Evolutionary conservation across 2,888 invertebrate species (phyloP).

Genomic region (Synanthedon vespiformis): DNA sequence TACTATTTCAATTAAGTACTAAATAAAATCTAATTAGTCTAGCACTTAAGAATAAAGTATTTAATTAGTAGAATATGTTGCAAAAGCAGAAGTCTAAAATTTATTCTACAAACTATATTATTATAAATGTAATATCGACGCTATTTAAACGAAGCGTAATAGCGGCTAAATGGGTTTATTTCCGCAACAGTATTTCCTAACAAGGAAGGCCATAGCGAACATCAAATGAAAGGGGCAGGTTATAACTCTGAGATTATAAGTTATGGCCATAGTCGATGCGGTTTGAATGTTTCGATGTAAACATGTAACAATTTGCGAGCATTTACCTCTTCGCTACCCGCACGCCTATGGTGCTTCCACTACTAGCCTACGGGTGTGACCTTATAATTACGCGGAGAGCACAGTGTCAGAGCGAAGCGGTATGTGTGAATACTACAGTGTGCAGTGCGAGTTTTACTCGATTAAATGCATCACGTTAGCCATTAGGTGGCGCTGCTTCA

Average conservation of each 20-base stretch:
- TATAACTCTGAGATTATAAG: background rate
- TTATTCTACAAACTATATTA: too few species aligned
- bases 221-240: background rate
- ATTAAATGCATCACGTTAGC: too few species aligned
- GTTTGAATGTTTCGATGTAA: slow-evolving; percentile 11
- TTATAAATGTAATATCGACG: too few species aligned
- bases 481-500: too few species aligned
- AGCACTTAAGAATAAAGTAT: too few species aligned
- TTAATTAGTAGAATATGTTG: too few species aligned
- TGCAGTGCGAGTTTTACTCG: too few species aligned
- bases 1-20: too few species aligned
- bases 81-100: too few species aligned
- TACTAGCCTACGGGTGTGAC: slow-evolving; percentile 4
- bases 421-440: background rate
- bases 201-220: background rate
- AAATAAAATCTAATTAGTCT: too few species aligned
- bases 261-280: slow-evolving; percentile 4
- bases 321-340: slow-evolving; percentile 12
- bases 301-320: slow-evolving; percentile 16
- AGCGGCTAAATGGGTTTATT: background rate
- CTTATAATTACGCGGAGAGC: slow-evolving; percentile 2
- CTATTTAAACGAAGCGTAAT: too few species aligned
- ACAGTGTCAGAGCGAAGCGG: background rate
- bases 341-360: slow-evolving; percentile 1
- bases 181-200: background rate